Evolutionary conservation across 2,888 invertebrate species (phyloP), one percentile per base, ranked within the genome.

Genomic region (Melinaea marsaeus): DNA sequence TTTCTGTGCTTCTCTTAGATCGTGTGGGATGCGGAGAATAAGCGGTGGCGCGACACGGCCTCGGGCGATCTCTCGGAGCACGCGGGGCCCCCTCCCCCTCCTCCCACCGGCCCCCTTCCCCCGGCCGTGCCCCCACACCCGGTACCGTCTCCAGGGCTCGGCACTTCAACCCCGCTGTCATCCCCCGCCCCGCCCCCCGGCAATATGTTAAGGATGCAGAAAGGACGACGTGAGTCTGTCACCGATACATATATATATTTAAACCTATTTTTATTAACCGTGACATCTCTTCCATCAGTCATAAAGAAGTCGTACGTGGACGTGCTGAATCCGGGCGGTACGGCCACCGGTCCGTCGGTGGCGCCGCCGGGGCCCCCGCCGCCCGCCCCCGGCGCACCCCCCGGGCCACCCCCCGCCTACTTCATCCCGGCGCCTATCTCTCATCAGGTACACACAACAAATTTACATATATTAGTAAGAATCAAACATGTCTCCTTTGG

Each of bases 21-120:
- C 91, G 95, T 98, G 61, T 98, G 98, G 98, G 97, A 98, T 90
- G 92, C 94, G 63, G 94, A 94, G n/a, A 93, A 92, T 76, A 96
- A 97, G 80, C 93, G 94, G 72, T 98, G 98, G 98, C 92, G 94
- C 58, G 96, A 98, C 88, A 93, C 94, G 55, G 96, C 96, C 80
- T 95, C 93, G 37, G 94, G 94, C 69, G 93, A 91, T 5, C 93
- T 92, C 34, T 94, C 91, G 60, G 79, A 66, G 48, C 48, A 64
- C 66, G 75, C 74, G 48, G 74, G 76, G 68, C 81, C 83, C 67
- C 84, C 86, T 68, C 83, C 85, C 67, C 84, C 86, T 68, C 81
- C 76, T 69, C 73, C 76, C 65, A 47, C 67, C 63, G 57, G 51
- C 5, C 83, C 85, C 67, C 84, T 85, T 67, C 80, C 75, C 70